Percentiles rank a stretch among this genome's conserved stretches.
These are phyloP conservation scores for Drosophila tropicalis DNA, from an alignment of 1,140 invertebrate species.

Conservation along the genomic window DNA sequence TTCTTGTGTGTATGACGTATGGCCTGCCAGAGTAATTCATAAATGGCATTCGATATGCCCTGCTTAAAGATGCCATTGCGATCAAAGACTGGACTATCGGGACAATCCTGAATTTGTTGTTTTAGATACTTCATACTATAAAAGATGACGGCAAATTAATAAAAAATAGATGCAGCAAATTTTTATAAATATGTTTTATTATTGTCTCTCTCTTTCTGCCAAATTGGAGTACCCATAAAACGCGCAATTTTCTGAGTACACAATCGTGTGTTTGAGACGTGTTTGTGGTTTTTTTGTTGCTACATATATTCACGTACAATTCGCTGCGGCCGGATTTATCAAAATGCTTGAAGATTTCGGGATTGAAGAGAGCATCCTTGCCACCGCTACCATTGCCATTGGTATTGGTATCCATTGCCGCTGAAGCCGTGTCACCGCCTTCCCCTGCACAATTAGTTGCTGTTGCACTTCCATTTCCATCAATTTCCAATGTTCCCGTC, in stretches of 20 bases:
- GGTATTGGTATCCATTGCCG: conserved; percentile 47
- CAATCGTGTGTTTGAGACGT: conserved; percentile 26
- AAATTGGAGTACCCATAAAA: conserved; percentile 8
- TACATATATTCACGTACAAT: conserved; percentile 69
- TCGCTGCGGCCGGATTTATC: conserved; percentile 74
- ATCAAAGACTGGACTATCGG: conserved; percentile 72
- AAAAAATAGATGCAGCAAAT: too few species aligned
- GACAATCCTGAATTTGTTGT: conserved; percentile 68
- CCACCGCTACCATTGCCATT: conserved; percentile 22
- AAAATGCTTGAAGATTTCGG: conserved; percentile 77
- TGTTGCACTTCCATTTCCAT: conserved; percentile 26
- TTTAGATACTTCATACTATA: conserved; percentile 81
- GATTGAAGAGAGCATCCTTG: conserved; percentile 47
- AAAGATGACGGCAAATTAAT: conserved; percentile 13
- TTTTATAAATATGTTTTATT: conserved; percentile 49
- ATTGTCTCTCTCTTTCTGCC: background rate
- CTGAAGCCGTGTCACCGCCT: background rate
- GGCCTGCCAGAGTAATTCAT: conserved; percentile 88
- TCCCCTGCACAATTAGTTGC: conserved; percentile 13
- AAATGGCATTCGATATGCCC: conserved; percentile 84
- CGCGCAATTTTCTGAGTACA: conserved; percentile 21
- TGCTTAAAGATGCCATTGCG: conserved; percentile 62
- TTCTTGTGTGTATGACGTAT: conserved; percentile 88
- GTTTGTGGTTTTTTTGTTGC: conserved; percentile 29
- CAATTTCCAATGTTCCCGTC: conserved; percentile 53